A percentile compares a stretch with the other conserved stretches of the same genome.
Evolutionary conservation across 1,140 invertebrate species (phyloP).

Genomic region (Acromyrmex charruanus): DNA sequence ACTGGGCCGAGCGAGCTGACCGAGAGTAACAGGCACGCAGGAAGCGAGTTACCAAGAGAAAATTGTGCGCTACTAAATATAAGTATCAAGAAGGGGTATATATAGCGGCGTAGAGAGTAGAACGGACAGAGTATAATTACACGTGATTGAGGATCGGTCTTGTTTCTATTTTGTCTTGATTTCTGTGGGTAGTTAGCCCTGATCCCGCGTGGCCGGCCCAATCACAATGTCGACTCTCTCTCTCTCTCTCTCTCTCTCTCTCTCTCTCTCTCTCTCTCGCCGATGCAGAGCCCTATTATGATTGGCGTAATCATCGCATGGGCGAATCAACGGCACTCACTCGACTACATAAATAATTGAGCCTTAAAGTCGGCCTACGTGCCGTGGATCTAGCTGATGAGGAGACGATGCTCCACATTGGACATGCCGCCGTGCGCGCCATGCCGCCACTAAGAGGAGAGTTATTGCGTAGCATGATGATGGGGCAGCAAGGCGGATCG

Average conservation of each 20-base stretch:
- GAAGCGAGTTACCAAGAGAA: slow-evolving; percentile 47
- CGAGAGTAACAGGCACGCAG: slow-evolving; percentile 35
- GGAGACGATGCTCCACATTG: slow-evolving; percentile 60
- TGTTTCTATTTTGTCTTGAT: slow-evolving; percentile 73
- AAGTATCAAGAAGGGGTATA: slow-evolving; percentile 49
- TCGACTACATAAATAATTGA: slow-evolving; percentile 72
- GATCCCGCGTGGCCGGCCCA: slow-evolving; percentile 50
- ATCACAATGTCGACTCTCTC: slow-evolving; percentile 64
- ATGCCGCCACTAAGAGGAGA: slow-evolving; percentile 57
- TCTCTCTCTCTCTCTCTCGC: slow-evolving; percentile 2
- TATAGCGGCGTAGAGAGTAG: slow-evolving; percentile 48
- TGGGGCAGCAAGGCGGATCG: slow-evolving; percentile 43
- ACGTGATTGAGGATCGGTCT: slow-evolving; percentile 72
- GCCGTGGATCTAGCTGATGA: slow-evolving; percentile 61
- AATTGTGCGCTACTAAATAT: slow-evolving; percentile 67
- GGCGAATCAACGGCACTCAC: slow-evolving; percentile 64
- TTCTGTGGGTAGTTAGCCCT: slow-evolving; percentile 68
- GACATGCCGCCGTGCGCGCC: slow-evolving; percentile 42
- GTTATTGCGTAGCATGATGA: slow-evolving; percentile 67
- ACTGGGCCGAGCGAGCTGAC: not conserved
- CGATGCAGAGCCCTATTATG: slow-evolving; percentile 61
- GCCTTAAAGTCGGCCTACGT: slow-evolving; percentile 68
- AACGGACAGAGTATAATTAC: slow-evolving; percentile 73
- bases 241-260: slow-evolving; percentile 24
- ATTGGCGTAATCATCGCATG: slow-evolving; percentile 70